These are phyloP conservation scores for Agrochola litura DNA, from an alignment of 2,888 invertebrate genomes.

Conservation along the genomic window DNA sequence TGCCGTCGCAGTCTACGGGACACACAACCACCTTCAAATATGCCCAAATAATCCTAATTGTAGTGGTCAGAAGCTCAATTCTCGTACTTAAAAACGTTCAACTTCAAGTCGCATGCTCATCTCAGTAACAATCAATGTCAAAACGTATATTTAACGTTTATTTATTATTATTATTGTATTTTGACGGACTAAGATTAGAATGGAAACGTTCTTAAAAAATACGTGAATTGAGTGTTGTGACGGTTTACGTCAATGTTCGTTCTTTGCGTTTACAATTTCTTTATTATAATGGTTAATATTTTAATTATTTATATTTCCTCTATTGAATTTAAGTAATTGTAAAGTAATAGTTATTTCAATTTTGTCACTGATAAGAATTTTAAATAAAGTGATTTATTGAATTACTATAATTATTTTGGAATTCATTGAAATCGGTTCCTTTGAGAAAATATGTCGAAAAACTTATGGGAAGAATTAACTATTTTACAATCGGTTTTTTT, in stretches of 20 bases:
- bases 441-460: not conserved
- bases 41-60: not conserved
- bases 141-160: too few species aligned
- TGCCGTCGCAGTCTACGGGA: slow-evolving; percentile 82
- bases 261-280: not conserved
- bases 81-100: not conserved
- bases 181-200: not conserved
- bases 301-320: slow-evolving; percentile 12
- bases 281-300: slow-evolving; percentile 1
- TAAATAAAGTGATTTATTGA: not conserved
- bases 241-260: not conserved
- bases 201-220: not conserved
- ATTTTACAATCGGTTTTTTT: not conserved
- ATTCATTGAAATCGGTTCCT: not conserved
- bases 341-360: slow-evolving; percentile 4
- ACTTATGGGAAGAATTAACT: not conserved
- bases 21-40: slow-evolving; percentile 7
- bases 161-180: too few species aligned
- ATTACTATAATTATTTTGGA: too few species aligned
- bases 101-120: not conserved
- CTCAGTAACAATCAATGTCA: not conserved
- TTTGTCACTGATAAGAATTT: not conserved
- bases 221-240: not conserved
- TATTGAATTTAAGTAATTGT: slow-evolving; percentile 21
- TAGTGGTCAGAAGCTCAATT: too few species aligned